Conservation (phyloP, 2,797 vertebrate genomes). For the Argyrosomus regius region DNA sequence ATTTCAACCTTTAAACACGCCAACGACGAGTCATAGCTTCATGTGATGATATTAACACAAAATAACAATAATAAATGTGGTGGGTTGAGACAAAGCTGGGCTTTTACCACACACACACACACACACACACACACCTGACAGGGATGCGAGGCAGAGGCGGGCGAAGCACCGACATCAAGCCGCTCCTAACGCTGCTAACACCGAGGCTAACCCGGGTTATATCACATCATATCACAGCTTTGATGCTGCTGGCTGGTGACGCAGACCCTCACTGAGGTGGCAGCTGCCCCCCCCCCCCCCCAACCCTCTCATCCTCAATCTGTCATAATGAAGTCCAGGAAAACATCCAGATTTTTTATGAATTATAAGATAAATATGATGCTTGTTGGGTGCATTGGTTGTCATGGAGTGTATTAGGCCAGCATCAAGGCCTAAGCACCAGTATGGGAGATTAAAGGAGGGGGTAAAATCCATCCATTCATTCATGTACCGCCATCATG, state of each 20-base stretch:
- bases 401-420: not conserved
- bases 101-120: slow-evolving; percentile 48
- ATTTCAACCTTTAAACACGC: not conserved
- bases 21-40: fast-evolving
- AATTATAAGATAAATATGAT: not conserved
- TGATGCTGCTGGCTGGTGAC: slow-evolving; percentile 49
- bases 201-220: not conserved
- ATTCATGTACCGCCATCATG: not conserved
- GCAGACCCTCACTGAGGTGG: slow-evolving; percentile 44
- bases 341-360: too few species aligned
- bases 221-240: not conserved
- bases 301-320: not conserved
- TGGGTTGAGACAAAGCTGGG: too few species aligned
- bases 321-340: not conserved
- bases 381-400: not conserved
- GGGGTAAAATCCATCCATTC: slow-evolving; percentile 5
- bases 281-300: slow-evolving; percentile 13
- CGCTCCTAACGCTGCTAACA: not conserved
- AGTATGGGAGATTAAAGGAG: slow-evolving; percentile 16
- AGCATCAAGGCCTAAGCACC: slow-evolving; percentile 35
- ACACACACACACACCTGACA: slow-evolving; percentile 55
- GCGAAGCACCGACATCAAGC: slow-evolving; percentile 23
- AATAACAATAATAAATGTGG: too few species aligned
- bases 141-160: slow-evolving; percentile 44
- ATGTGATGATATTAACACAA: too few species aligned